Percentiles rank a stretch among this genome's conserved stretches.
phyloP scores from a whole-genome alignment of 2,797 vertebrate genomes.

The Monodelphis domestica region DNA sequence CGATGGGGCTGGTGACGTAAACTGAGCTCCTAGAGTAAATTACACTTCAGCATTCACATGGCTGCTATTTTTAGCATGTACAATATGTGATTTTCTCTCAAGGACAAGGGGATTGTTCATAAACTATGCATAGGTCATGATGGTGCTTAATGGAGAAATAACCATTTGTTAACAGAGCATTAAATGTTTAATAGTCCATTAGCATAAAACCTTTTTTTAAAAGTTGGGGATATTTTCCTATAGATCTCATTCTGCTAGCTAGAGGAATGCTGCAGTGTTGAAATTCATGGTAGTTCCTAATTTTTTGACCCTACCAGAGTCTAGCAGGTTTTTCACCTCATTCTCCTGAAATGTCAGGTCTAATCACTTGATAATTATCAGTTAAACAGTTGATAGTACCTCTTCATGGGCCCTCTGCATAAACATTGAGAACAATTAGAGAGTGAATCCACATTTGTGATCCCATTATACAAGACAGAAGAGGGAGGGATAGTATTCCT shows the following conservation, averaged over 20 bases:
- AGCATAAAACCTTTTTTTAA: conserved; percentile 63
- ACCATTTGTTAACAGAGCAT: conserved; percentile 80
- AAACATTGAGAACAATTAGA: conserved; percentile 72
- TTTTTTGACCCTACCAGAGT: conserved; percentile 68
- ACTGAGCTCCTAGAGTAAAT: conserved; percentile 64
- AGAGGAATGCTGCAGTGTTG: neutral
- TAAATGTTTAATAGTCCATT: conserved; percentile 81
- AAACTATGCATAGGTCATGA: conserved; percentile 80
- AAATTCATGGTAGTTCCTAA: conserved; percentile 64
- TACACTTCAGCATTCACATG: conserved; percentile 1
- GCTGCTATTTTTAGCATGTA: conserved; percentile 73
- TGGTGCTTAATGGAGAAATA: conserved; percentile 79
- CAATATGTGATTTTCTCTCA: conserved; percentile 72
- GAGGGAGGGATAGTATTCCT: neutral
- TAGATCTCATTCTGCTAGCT: neutral
- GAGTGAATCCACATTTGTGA: conserved; percentile 30
- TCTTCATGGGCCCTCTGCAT: conserved; percentile 58
- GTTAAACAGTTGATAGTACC: conserved; percentile 66
- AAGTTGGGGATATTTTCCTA: conserved; percentile 51
- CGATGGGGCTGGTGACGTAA: conserved; percentile 46
- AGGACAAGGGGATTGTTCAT: conserved; percentile 80
- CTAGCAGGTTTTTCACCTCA: conserved; percentile 62
- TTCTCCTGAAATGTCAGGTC: conserved; percentile 70
- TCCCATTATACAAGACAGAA: neutral
- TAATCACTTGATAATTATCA: conserved; percentile 71